Base-by-base conservation (phyloP, 2,888 invertebrate genomes). In the Drosophila macrothrix region DNA sequence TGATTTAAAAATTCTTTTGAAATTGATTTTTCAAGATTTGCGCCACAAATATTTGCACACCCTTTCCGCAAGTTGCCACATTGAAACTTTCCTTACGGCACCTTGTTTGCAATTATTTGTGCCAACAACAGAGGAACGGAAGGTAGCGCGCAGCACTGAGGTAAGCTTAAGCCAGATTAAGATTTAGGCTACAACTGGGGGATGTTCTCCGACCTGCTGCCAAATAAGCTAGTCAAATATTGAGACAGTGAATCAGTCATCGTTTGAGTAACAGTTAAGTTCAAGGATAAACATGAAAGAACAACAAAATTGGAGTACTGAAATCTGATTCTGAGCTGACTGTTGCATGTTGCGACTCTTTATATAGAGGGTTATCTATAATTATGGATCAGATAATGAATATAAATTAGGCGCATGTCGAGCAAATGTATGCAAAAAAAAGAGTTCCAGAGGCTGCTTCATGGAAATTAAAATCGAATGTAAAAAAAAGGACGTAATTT, bases 331-430 rank as follows among this genome's bases (percentile, higher is more conserved):
- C n/a, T 19, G 50, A 39, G 58, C 10, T 22, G 60, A 16, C 14
- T 50, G 35, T 35, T 66, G 59, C 31, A 31, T 22, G 53, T 29
- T 53, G 76, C 63, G 53, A n/a, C 28, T 25, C 56, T 41, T 69
- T 61, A 62, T 68, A 59, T 50, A 43, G 69, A 73, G 52, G 46
- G 74, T 28, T 83, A 90, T 86, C 83, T 87, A 61, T 83, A 87
- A 83, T 90, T 90, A 88, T 83, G 80, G 86, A 83, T 88, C 86
- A 76, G 80, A 88, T 87, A 90, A 90, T 90, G 89, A 86, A 82
- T 86, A 87, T 86, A 87, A 87, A 87, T 87, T 87, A 88, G 76
- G 80, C 76, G 65, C 88, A 80, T 88, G 87, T 83, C 72, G 75
- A 69, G 67, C 80, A 78, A 73, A 82, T 58, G 43, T 31, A 43